phyloP scores from a whole-genome alignment of 2,797 vertebrate genomes.

The Notolepis coatsorum region DNA sequence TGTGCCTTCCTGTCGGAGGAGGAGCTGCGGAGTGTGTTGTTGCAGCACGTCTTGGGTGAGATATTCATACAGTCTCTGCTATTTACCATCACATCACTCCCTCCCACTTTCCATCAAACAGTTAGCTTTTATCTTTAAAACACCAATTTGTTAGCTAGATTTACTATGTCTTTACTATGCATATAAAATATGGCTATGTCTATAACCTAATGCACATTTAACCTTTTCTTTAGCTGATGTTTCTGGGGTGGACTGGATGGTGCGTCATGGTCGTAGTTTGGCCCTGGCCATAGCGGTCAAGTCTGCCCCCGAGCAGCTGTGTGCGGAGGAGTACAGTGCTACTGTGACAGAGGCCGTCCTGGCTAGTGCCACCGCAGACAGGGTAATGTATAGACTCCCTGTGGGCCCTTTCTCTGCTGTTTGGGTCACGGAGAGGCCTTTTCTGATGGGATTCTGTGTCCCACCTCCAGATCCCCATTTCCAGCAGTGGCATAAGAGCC shows the following conservation, averaged over 20 bases:
- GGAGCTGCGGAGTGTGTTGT: conserved; percentile 88
- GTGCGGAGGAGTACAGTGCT: conserved; percentile 83
- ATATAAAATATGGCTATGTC: too few relatives aligned
- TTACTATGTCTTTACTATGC: too few relatives aligned
- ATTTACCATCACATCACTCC: not conserved
- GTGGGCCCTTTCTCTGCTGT: too few relatives aligned
- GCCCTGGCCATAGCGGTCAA: conserved; percentile 92
- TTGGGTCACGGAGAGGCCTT: not conserved
- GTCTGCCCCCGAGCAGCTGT: conserved; percentile 87
- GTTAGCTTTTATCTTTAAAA: too few relatives aligned
- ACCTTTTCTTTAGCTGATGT: conserved; percentile 83
- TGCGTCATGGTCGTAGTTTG: conserved; percentile 94
- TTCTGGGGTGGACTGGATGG: conserved; percentile 99
- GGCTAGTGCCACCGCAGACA: conserved; percentile 90
- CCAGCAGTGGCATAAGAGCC: conserved; percentile 92
- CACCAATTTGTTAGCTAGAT: too few relatives aligned
- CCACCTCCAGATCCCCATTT: conserved; percentile 90
- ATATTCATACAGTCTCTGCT: conserved; percentile 11
- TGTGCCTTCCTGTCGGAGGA: conserved; percentile 95
- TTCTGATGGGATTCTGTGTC: not conserved
- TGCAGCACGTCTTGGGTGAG: conserved; percentile 92
- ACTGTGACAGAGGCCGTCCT: conserved; percentile 89
- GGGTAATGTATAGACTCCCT: too few relatives aligned
- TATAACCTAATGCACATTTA: not conserved
- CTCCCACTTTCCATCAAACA: not conserved